Evolutionary conservation across 2,888 invertebrate species (phyloP).

Genomic region (Branchellion lobata): DNA sequence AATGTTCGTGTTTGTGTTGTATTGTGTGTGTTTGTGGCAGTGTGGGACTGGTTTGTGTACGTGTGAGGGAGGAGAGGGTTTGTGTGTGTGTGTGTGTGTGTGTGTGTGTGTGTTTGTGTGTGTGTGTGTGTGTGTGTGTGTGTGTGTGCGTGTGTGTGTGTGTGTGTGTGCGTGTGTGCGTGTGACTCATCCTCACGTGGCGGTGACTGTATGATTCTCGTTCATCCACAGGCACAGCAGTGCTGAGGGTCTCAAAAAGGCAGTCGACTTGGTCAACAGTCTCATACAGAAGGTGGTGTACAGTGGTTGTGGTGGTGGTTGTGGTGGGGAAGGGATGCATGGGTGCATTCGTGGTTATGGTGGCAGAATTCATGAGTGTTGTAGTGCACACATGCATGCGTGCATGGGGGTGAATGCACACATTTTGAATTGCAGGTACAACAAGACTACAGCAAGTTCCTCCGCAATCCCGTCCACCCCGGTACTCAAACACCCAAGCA

Average conservation of each 20-base stretch:
- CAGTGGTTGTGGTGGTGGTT: too few species aligned
- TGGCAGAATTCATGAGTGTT: too few species aligned
- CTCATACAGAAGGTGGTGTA: background rate
- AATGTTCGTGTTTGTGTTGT: background rate
- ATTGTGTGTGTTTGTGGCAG: background rate
- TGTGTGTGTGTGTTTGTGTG: conserved; percentile 21
- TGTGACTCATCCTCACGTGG: background rate
- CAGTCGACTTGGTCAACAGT: background rate
- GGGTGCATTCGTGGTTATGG: too few species aligned
- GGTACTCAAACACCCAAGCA: background rate
- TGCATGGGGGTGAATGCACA: too few species aligned
- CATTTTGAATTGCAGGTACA: background rate
- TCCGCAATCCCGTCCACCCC: background rate
- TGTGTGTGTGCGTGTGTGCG: conserved; percentile 2
- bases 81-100: conserved; percentile 25
- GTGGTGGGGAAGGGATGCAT: too few species aligned
- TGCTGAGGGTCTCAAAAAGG: background rate
- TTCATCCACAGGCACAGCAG: background rate
- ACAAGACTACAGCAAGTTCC: background rate
- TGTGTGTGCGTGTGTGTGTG: conserved; percentile 22
- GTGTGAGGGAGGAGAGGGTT: conserved; percentile 4
- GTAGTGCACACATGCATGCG: too few species aligned
- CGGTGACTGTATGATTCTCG: background rate
- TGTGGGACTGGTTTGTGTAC: background rate
- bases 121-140: conserved; percentile 7